Evolutionary conservation across 1,140 invertebrate species (phyloP).

Genomic region (Zophobas morio): DNA sequence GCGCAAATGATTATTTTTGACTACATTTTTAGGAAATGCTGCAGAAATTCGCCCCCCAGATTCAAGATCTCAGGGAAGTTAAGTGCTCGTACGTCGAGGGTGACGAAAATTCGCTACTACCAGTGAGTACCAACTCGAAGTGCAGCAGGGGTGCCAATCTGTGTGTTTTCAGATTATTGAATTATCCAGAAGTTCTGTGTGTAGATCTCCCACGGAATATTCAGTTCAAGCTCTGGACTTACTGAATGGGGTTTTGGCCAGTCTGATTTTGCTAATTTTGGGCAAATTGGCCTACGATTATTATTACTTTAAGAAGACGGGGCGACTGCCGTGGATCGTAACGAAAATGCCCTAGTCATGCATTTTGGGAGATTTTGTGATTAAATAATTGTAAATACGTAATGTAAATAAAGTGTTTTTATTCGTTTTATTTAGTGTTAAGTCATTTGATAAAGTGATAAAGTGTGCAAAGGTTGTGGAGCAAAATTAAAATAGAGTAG

Average conservation of each 20-base stretch:
- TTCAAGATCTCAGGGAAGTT: slow-evolving; percentile 79
- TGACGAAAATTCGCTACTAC: slow-evolving; percentile 73
- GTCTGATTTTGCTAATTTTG: slow-evolving; percentile 79
- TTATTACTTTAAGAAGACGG: slow-evolving; percentile 83
- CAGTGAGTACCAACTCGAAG: slow-evolving; percentile 68
- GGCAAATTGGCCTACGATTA: slow-evolving; percentile 86
- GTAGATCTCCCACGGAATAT: slow-evolving; percentile 70
- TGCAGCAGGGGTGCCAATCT: background rate
- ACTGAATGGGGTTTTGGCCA: slow-evolving; percentile 78
- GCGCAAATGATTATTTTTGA: slow-evolving; percentile 37
- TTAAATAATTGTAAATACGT: slow-evolving; percentile 4
- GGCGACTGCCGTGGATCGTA: slow-evolving; percentile 85
- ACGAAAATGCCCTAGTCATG: slow-evolving; percentile 75
- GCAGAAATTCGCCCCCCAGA: slow-evolving; percentile 78
- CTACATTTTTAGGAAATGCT: slow-evolving; percentile 70
- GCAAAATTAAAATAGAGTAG: too few relatives aligned
- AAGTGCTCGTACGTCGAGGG: slow-evolving; percentile 73
- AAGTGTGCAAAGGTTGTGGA: too few relatives aligned
- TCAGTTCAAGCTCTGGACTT: slow-evolving; percentile 78
- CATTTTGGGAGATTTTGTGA: background rate
- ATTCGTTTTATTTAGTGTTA: too few relatives aligned
- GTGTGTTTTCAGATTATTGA: slow-evolving; percentile 76
- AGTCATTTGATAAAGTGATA: too few relatives aligned
- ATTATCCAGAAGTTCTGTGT: slow-evolving; percentile 78
- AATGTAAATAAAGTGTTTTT: too few relatives aligned